Conservation (phyloP, 2,888 invertebrate species). For the Meliscaeva auricollis region DNA sequence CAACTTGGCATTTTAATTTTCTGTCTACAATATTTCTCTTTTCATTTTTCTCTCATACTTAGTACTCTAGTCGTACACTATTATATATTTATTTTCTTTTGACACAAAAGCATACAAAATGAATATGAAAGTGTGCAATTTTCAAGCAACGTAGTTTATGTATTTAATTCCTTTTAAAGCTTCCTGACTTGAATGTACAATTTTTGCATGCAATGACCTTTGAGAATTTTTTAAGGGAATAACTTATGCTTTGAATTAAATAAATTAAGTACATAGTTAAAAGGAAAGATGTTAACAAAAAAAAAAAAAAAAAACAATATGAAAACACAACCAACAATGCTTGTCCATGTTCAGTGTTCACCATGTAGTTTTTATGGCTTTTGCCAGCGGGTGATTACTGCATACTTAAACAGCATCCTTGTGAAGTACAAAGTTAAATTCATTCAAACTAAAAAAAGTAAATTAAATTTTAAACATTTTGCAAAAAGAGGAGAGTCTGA, state of each 20-base stretch:
- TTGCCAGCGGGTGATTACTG: neutral
- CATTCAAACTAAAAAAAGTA: neutral
- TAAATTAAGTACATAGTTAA: constrained; percentile 12
- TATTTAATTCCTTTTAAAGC: constrained; percentile 8
- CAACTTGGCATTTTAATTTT: neutral
- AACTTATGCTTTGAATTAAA: constrained; percentile 28
- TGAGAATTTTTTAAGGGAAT: constrained; percentile 9
- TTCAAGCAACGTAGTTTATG: neutral
- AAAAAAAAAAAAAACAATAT: neutral
- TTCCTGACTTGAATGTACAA: neutral
- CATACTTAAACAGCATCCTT: neutral
- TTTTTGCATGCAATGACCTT: constrained; percentile 16
- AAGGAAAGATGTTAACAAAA: neutral
- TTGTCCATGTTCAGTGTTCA: too few species aligned
- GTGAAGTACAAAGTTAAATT: neutral
- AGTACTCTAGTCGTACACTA: too few species aligned
- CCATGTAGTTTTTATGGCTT: constrained; percentile 27
- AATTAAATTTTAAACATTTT: constrained; percentile 3
- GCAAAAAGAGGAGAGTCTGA: neutral
- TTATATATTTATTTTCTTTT: neutral
- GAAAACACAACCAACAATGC: constrained; percentile 2
- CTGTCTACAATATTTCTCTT: neutral
- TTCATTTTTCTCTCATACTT: neutral
- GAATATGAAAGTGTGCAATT: neutral
- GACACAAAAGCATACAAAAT: neutral